Base-by-base conservation (phyloP, 2,113 vertebrate genomes). In the Nettapus auritus region DNA sequence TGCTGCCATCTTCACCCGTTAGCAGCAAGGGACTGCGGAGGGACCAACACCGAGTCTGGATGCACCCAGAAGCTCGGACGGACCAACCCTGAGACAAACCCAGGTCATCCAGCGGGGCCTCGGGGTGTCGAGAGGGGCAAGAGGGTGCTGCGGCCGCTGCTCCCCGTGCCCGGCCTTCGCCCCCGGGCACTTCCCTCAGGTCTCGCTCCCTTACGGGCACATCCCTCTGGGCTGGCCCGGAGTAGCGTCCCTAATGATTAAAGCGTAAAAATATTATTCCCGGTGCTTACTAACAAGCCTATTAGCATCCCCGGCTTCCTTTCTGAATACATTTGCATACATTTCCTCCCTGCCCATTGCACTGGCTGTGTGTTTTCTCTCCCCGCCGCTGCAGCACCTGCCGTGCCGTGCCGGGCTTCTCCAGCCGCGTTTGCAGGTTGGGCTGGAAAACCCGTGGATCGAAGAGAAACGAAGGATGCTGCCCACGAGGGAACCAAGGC, bases 291-390 rank as follows among this genome's bases (percentile, higher is more conserved):
- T 93, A 95, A 93, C 89, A 53, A 91, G 81, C 79, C 81, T 94
- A 92, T 96, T 96, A 96, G 57, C 78, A 92, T 64, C 70, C 75
- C 89, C 0, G 2, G 77, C 46, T 94, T 79, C 40, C 89, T 93
- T 91, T 73, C 70, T 86, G 95, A 84, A 97, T 96, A 68, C 2
- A 95, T 97, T 97, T 97, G 94, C 95, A 96, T 97, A 89, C 13
- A 93, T 97, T 97, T 96, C 89, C 81, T 94, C 91, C 71, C 81
- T 95, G 94, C 91, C 94, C 95, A 95, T 95, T 93, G 88, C 74
- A 66, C 93, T 97, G 93, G 48, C 38, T 82, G 96, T 66, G 83
- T 87, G 93, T 84, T 96, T 96, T 93, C 94, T 91, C 62, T 90
- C 82, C 55, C 62, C 36, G 90, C 69, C 0, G 6, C 57, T 95